Percentiles rank a stretch among this genome's conserved stretches.
Conservation (phyloP, 2,113 vertebrate species). For the Indri indri region DNA sequence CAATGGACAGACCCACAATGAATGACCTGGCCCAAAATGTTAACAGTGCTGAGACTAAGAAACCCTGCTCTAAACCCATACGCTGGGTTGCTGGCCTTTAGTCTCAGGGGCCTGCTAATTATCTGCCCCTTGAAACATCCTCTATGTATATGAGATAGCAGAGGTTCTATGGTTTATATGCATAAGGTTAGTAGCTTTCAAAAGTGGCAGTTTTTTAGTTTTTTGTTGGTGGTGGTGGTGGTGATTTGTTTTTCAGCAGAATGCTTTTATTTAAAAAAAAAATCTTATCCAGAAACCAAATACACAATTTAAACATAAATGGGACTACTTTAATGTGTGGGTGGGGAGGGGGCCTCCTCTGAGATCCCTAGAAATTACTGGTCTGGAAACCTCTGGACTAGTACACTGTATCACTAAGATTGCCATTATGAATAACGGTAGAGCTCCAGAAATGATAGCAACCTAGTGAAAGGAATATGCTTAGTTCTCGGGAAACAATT, state of each 20-base stretch:
- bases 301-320: not conserved
- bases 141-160: not conserved
- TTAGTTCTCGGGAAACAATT: not conserved
- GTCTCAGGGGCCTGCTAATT: not conserved
- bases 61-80: not conserved
- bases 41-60: not conserved
- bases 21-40: not conserved
- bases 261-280: slow-evolving; percentile 14
- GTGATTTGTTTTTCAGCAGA: not conserved
- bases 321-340: not conserved
- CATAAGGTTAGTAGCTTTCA: not conserved
- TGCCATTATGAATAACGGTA: not conserved
- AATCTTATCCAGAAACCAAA: not conserved
- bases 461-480: not conserved
- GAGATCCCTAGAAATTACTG: not conserved
- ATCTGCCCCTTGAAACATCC: not conserved
- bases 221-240: not conserved
- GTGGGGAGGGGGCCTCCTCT: not conserved
- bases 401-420: not conserved
- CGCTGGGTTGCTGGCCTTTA: not conserved
- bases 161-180: not conserved
- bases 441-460: not conserved
- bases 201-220: not conserved
- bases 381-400: not conserved
- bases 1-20: not conserved